These are phyloP conservation scores for Corydoras maculifer DNA, from an alignment of 2,113 vertebrate species.

Conservation along the genomic window DNA sequence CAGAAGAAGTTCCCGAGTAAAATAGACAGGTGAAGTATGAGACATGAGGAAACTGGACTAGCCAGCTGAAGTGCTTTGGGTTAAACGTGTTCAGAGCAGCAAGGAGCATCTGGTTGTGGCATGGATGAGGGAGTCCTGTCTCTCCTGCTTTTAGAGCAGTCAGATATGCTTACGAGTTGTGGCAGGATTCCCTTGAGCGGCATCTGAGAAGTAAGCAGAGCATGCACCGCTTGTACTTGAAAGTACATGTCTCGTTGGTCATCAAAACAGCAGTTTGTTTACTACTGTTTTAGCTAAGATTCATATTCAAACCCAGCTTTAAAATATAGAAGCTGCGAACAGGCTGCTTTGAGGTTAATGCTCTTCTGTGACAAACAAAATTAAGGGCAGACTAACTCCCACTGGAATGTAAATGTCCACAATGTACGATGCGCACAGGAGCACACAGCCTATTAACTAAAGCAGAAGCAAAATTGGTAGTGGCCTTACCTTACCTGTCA, in stretches of 20 bases:
- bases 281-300: slow-evolving; percentile 18
- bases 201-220: not conserved
- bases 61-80: no score
- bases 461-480: slow-evolving; percentile 31
- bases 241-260: not conserved
- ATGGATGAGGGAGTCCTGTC: no score
- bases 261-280: slow-evolving; percentile 9
- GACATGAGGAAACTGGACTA: no score
- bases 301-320: slow-evolving; percentile 26
- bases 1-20: not conserved
- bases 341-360: slow-evolving; percentile 8
- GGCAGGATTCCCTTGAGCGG: no score
- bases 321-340: slow-evolving; percentile 3
- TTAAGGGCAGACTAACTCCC: slow-evolving; percentile 21
- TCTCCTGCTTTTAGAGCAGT: no score
- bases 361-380: slow-evolving; percentile 20
- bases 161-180: no score
- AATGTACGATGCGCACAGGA: slow-evolving; percentile 7
- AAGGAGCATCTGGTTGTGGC: no score
- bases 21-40: not conserved
- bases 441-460: slow-evolving; percentile 27
- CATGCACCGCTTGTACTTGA: not conserved
- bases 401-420: slow-evolving; percentile 17
- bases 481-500: slow-evolving; percentile 37
- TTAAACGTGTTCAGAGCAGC: no score